Base-by-base conservation (phyloP, 2,797 vertebrate genomes). In the Spinus pinus region DNA sequence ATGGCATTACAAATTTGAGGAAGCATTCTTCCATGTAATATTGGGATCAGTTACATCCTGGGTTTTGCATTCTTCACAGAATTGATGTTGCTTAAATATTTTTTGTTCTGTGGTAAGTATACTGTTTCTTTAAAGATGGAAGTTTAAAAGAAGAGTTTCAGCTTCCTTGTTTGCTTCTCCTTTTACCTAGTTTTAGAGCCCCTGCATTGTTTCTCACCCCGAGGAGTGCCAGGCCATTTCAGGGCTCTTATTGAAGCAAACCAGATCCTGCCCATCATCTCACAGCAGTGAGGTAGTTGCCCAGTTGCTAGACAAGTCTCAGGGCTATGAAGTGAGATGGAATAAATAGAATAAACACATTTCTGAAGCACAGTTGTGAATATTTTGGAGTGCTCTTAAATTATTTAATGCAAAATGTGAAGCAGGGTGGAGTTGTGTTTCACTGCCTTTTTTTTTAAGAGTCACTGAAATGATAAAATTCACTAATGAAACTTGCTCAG, bases 311-410 rank as follows among this genome's bases (percentile, higher is more conserved):
- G 31, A 9, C 11, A 1, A 39, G 53, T 24, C 50, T 83, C 23
- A 54, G 22, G 31, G 64, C 24, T n/a, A 0, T 60, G 18, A 78
- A 81, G 21, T 74, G 53, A 67, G 53, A 33, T 57, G 18, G 24
- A 79, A 50, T 81, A 79, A 75, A 35, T 12, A 69, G 50, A 64
- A 60, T 35, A 81, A 84, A 69, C 21, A 33, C 35, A 20, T 93
- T 87, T 65, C 35, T 75, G 42, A 85, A 51, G 33, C 47, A 49
- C 14, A 56, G 8, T 70, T 41, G 5, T 49, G 12, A 81, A 31
- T 86, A 33, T 90, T 90, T 95, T 82, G 12, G 58, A 60, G 28
- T 75, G n/a, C n/a, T 90, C 4, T 69, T 69, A 47, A 81, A 61
- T 88, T 39, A 67, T 58, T 79, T 73, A 50, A 67, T 42, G 16